phyloP scores from a whole-genome alignment of 2,113 vertebrate species.

The Melanerpes aurifrons region DNA sequence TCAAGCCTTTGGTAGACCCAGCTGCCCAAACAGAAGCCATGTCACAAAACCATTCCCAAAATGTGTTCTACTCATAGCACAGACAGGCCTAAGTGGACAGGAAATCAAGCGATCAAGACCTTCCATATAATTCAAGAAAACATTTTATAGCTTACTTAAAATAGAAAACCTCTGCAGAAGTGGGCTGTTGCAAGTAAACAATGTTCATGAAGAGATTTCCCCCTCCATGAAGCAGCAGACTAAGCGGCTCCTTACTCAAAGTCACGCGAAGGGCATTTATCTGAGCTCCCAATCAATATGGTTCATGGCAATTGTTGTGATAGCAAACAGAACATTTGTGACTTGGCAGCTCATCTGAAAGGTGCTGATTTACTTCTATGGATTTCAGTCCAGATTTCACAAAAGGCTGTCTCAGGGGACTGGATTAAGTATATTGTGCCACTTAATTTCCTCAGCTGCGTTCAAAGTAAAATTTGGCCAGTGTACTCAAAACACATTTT shows the following conservation, averaged over 20 bases:
- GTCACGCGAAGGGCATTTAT: slow-evolving; percentile 71
- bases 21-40: rapidly evolving
- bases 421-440: slow-evolving; percentile 30
- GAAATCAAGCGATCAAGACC: slow-evolving; percentile 21
- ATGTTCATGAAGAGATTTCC: slow-evolving; percentile 65
- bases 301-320: slow-evolving; percentile 68
- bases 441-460: slow-evolving; percentile 50
- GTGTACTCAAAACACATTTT: neutral
- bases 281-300: slow-evolving; percentile 65
- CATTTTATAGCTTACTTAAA: slow-evolving; percentile 60
- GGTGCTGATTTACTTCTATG: slow-evolving; percentile 58
- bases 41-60: neutral
- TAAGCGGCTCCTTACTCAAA: slow-evolving; percentile 61
- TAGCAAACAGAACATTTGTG: slow-evolving; percentile 73
- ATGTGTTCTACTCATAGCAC: neutral
- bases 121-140: slow-evolving; percentile 11
- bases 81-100: slow-evolving; percentile 1
- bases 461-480: slow-evolving; percentile 36
- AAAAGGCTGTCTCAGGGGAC: slow-evolving; percentile 52
- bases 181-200: slow-evolving; percentile 6
- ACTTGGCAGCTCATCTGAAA: slow-evolving; percentile 74
- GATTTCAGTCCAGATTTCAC: slow-evolving; percentile 64
- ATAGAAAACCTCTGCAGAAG: slow-evolving; percentile 45
- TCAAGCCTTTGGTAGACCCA: neutral
- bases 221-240: slow-evolving; percentile 46